Base-by-base conservation (phyloP, 2,888 invertebrate species). In the Heliconius sara region DNA sequence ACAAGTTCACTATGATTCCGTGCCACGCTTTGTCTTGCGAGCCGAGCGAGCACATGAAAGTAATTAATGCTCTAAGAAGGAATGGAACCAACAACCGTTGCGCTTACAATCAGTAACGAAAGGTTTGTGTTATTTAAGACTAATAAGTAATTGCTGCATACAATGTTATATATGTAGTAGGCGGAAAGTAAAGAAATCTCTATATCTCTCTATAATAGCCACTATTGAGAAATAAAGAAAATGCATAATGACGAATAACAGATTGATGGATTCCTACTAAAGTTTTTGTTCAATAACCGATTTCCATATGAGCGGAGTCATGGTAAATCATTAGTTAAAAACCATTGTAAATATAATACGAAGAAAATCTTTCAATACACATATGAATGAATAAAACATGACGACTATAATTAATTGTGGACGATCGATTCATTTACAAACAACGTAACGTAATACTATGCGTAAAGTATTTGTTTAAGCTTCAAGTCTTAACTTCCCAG, bases 381-480 rank as follows among this genome's bases (percentile, higher is more conserved):
- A 65, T 27, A 43, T 43, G 34, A 34, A 73, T 34, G n/a, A 73
- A 73, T 57, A 57, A 60, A 25, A 63, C 57, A 27, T 57, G 47
- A 27, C 7, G 39, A 39, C 25, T 7, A 47, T 39, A 19, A 34
- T 63, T 65, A 63, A 66, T 47, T 43, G 43, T 43, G 25, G 16
- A 25, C 25, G 27, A 75, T 75, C 65, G 65, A 66, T 66, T 63
- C 12, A 75, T 65, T 75, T 25, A 70, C 43, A 70, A 27, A 65
- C 75, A 30, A 63, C 10, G 63, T 74, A 76, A 66, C 47, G 30
- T 34, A 67, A 52, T 13, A 57, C 39, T 25, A 2, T 0, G 43
- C 13, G 39, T 57, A 19, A 25, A 43, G 66, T 47, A 65, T n/a
- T 60, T 60, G 10, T 60, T 60, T 7, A 19, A n/a, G n/a, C 47